Evolutionary conservation across 2,888 invertebrate genomes (phyloP), one percentile per base, ranked within the genome.

Genomic region (Protophormia terraenovae): DNA sequence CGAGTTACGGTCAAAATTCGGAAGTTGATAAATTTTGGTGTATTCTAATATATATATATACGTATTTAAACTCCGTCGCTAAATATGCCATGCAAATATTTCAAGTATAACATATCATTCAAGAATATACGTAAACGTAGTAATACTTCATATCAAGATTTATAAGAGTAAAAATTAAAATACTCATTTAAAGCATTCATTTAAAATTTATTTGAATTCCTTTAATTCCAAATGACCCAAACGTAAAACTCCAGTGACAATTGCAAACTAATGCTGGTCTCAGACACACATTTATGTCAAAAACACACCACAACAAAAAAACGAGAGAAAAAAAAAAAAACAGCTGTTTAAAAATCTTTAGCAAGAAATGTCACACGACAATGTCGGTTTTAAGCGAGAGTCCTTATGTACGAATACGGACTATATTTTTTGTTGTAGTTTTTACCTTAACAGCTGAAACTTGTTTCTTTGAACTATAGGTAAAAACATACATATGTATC

Each of bases 371-470:
- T 62, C 60, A 62, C 60, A 47, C 60, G 45, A 24, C 22, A 72
- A 72, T 58, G 45, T 60, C 22, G 29, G 45, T 62, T 73, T 60
- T 1, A 72, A 47, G 22, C 24, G 24, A 64, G 24, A 64, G 24
- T 16, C 32, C 22, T 3, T 3, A 50, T 19, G 19, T 67, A 67
- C n/a, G 55, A 24, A 12, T 53, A 24, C 41, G 8, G 41, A 24
- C 19, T 41, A 3, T 29, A 10, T 58, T 10, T 10, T 32, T 22
- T 14, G 32, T 35, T 29, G 8, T 10, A 19, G 3, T 45, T 73
- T 47, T 75, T 62, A 32, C 22, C 75, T 38, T 12, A 64, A 35
- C 75, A 75, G 75, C 75, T 75, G 75, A 64, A 75, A 64, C 35
- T 75, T 64, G 47, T 75, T 75, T 64, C 19, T 45, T 29, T 45